Conservation (phyloP, 2,888 invertebrate genomes). For the Cephus runcator region DNA sequence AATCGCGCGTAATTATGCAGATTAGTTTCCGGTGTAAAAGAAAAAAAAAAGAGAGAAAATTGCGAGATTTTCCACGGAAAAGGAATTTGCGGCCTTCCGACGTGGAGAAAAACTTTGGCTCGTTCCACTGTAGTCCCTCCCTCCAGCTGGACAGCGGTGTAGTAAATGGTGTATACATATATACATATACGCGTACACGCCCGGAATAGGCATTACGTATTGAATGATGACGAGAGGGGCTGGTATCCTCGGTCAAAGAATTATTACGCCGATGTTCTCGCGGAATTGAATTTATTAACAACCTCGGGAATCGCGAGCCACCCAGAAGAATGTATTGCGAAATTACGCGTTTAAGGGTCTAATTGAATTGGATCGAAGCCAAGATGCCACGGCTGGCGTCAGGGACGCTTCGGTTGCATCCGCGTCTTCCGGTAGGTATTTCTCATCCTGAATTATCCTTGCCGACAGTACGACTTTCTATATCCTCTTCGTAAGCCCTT, state of each 20-base stretch:
- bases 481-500: not conserved
- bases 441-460: not conserved
- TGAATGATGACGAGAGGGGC: not conserved
- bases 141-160: too few species aligned
- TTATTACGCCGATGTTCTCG: not conserved
- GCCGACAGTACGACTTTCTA: not conserved
- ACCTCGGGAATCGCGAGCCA: not conserved
- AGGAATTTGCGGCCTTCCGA: not conserved
- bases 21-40: not conserved
- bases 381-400: not conserved
- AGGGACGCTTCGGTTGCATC: conserved; percentile 5
- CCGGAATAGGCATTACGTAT: not conserved
- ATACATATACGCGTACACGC: too few species aligned
- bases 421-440: not conserved
- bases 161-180: too few species aligned
- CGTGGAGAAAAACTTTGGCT: not conserved
- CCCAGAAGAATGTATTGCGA: conserved; percentile 2
- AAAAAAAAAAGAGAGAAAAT: too few species aligned
- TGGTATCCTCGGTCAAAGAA: not conserved
- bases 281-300: conserved; percentile 2
- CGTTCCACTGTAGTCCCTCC: not conserved
- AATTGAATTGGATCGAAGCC: conserved; percentile 8
- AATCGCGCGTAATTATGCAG: conserved; percentile 1
- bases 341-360: conserved; percentile 10
- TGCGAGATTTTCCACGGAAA: not conserved